Evolutionary conservation across 2,888 invertebrate genomes (phyloP).

Genomic region (Ennomos fuscantarius): DNA sequence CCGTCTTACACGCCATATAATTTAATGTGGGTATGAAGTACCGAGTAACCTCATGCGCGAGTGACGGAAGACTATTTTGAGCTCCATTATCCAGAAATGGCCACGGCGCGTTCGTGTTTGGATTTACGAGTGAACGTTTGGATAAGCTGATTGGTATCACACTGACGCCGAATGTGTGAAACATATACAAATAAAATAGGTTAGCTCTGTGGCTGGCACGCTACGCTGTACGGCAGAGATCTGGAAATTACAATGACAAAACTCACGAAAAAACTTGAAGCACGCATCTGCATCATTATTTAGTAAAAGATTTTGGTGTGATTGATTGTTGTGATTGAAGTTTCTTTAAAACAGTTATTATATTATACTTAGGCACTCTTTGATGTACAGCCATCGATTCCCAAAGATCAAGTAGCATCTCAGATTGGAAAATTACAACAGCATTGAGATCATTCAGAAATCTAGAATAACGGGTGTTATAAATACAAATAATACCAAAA

Average conservation of each 20-base stretch:
- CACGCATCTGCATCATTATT: not conserved
- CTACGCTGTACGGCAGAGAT: slow-evolving; percentile 13
- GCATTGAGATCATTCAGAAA: not conserved
- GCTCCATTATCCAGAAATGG: slow-evolving; percentile 81
- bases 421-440: slow-evolving; percentile 2
- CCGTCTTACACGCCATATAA: slow-evolving; percentile 36
- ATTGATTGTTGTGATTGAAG: not conserved
- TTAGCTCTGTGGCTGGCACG: slow-evolving; percentile 12
- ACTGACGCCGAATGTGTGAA: slow-evolving; percentile 26
- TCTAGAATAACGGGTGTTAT: slow-evolving; percentile 6
- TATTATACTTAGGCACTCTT: too few species aligned
- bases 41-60: slow-evolving; percentile 60
- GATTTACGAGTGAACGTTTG: slow-evolving; percentile 68
- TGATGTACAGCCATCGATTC: too few species aligned
- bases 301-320: slow-evolving; percentile 14
- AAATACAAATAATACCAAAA: too few species aligned
- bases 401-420: not conserved
- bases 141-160: slow-evolving; percentile 43
- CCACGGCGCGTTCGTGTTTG: slow-evolving; percentile 69
- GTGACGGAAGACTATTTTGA: slow-evolving; percentile 76
- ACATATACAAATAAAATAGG: slow-evolving; percentile 18
- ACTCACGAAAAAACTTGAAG: slow-evolving; percentile 9
- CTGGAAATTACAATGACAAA: slow-evolving; percentile 22
- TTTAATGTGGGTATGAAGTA: slow-evolving; percentile 38
- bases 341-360: too few species aligned